Evolutionary conservation across 2,888 invertebrate genomes (phyloP).

Genomic region (Mythimna albipuncta): DNA sequence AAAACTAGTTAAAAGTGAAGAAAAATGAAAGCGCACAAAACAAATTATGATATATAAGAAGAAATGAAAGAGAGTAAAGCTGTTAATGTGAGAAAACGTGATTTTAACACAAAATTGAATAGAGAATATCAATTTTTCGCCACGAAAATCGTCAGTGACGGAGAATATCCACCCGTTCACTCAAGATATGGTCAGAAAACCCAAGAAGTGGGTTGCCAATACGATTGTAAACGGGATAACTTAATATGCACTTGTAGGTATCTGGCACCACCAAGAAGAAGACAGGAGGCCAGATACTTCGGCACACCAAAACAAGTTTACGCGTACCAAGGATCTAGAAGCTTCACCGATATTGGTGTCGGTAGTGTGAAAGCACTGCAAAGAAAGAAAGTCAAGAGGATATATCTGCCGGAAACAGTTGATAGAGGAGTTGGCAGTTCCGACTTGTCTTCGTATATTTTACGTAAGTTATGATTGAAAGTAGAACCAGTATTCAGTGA

Average conservation of each 20-base stretch:
- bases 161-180: constrained; percentile 22
- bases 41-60: constrained; percentile 76
- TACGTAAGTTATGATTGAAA: constrained; percentile 67
- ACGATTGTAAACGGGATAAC: constrained; percentile 69
- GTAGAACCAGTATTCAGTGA: background rate
- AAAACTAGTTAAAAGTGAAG: constrained; percentile 51
- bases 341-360: constrained; percentile 76
- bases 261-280: constrained; percentile 48
- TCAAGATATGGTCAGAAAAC: constrained; percentile 55
- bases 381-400: constrained; percentile 73
- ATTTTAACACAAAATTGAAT: constrained; percentile 53
- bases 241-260: constrained; percentile 68
- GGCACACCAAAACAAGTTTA: constrained; percentile 68
- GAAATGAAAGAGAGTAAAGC: constrained; percentile 78
- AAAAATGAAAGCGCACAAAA: constrained; percentile 56
- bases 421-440: constrained; percentile 79
- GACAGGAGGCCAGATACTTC: constrained; percentile 66
- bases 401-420: constrained; percentile 79
- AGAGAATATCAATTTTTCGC: constrained; percentile 45
- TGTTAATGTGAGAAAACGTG: constrained; percentile 71
- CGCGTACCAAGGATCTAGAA: constrained; percentile 68
- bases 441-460: constrained; percentile 65
- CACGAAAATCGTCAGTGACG: constrained; percentile 47
- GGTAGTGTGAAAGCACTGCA: constrained; percentile 76
- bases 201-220: constrained; percentile 74